Conservation (phyloP, 2,888 invertebrate species). For the Emmelina monodactyla region DNA sequence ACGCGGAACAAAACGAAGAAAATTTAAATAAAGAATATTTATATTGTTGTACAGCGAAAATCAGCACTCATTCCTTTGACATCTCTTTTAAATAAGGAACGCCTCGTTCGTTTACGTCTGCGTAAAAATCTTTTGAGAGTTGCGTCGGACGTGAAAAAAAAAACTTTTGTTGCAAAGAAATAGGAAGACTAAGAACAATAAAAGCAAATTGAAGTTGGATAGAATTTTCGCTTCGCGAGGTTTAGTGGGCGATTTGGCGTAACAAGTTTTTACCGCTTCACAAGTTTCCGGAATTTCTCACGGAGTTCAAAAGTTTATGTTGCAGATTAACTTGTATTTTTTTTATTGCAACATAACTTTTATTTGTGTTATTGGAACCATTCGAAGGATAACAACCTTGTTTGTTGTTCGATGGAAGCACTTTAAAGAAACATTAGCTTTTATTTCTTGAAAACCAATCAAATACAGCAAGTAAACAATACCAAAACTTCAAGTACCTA, state of each 20-base stretch:
- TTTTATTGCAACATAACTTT: too few relatives aligned
- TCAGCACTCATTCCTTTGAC: slow-evolving; percentile 28
- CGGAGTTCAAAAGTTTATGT: too few relatives aligned
- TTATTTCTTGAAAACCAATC: too few relatives aligned
- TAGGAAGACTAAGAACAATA: slow-evolving; percentile 57
- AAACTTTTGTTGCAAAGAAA: slow-evolving; percentile 35
- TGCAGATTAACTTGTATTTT: too few relatives aligned
- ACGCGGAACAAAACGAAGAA: slow-evolving; percentile 12
- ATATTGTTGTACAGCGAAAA: slow-evolving; percentile 22
- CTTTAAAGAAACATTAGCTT: too few relatives aligned
- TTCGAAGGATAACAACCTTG: too few relatives aligned
- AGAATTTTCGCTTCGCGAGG: slow-evolving; percentile 63
- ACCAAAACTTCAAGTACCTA: too few relatives aligned
- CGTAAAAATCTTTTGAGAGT: slow-evolving; percentile 32
- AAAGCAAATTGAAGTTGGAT: slow-evolving; percentile 64
- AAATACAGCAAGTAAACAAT: too few relatives aligned
- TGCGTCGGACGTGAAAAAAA: slow-evolving; percentile 39
- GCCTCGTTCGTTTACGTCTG: slow-evolving; percentile 34
- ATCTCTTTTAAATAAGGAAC: slow-evolving; percentile 31
- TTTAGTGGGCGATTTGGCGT: slow-evolving; percentile 61
- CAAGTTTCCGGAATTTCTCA: slow-evolving; percentile 38
- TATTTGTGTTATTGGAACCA: too few relatives aligned
- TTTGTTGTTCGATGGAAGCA: too few relatives aligned
- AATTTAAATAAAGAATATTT: slow-evolving; percentile 35
- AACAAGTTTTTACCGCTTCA: slow-evolving; percentile 62